Base-by-base conservation (phyloP, 2,113 vertebrate genomes). In the Podarcis muralis region DNA sequence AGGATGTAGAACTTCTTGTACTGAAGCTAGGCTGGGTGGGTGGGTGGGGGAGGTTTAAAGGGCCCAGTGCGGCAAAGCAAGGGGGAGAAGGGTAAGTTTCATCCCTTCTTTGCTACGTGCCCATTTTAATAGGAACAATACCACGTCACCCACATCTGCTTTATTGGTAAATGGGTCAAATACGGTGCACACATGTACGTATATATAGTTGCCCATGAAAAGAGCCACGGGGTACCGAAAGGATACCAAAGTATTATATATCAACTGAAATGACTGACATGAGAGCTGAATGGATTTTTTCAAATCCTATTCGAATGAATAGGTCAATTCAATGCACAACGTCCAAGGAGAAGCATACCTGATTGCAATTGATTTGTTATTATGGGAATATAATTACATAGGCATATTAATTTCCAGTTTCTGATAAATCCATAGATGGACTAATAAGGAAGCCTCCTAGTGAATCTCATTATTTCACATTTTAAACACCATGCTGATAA, bases 401-500 rank as follows among this genome's bases (percentile, higher is more conserved):
- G 88, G 23, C 75, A 48, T 27, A 1, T 27, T 66, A 84, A 68
- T 83, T 90, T 69, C 0, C 87, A 89, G 1, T 13, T 80, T 6
- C 27, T 62, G 81, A 48, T 71, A 93, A 88, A 66, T 3, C 35
- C 69, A 0, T 48, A 3, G 27, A 69, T 35, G 6, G 5, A 75
- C 32, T 89, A 84, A 23, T 77, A 18, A 32, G 15, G 68, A 90
- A 93, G 76, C 48, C 1, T 57, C 85, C 12, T 83, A 48, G 89
- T 85, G 1, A 40, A 76, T 91, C n/a, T 86, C 22, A 32, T 8
- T 43, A 30, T 25, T 91, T 87, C 68, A 84, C 2, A 83, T 83
- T 77, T 40, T 23, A 85, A 82, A 87, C 85, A 69, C 20, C 88
- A 84, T 59, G 43, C 13, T n/a, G 30, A 35, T 40, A 80, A 87